phyloP scores from a whole-genome alignment of 2,888 invertebrate species.

The Bruchidius siliquastri region DNA sequence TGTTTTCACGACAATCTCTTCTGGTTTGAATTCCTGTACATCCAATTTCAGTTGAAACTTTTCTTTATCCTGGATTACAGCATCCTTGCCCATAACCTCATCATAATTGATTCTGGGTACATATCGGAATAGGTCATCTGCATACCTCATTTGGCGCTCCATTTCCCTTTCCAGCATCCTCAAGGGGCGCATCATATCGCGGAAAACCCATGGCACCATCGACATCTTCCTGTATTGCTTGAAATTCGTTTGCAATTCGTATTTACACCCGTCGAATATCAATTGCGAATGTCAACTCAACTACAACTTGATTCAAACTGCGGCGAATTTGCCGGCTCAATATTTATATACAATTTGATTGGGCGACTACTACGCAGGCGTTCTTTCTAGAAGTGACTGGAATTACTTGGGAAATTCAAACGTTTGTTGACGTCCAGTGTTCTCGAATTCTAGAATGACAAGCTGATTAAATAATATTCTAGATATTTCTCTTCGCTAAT shows the following conservation, averaged over 20 bases:
- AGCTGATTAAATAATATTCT: neutral
- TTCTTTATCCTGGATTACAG: slow-evolving; percentile 57
- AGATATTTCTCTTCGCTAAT: neutral
- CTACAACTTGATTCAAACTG: neutral
- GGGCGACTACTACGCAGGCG: neutral
- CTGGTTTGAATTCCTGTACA: slow-evolving; percentile 71
- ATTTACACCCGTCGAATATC: neutral
- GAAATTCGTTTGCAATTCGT: slow-evolving; percentile 1
- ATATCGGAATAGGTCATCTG: slow-evolving; percentile 17
- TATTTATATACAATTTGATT: slow-evolving; percentile 4
- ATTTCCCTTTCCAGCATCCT: slow-evolving; percentile 34
- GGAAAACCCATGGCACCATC: slow-evolving; percentile 27
- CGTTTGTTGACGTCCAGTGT: neutral
- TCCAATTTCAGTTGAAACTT: slow-evolving; percentile 69
- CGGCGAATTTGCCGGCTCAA: neutral
- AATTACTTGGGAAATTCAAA: neutral
- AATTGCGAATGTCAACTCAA: neutral
- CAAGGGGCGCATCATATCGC: slow-evolving; percentile 32
- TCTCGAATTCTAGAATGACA: neutral
- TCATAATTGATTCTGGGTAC: slow-evolving; percentile 33
- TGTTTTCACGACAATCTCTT: slow-evolving; percentile 73
- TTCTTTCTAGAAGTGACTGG: slow-evolving; percentile 7
- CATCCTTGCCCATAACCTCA: slow-evolving; percentile 33
- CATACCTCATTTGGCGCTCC: slow-evolving; percentile 16
- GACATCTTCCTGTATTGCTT: slow-evolving; percentile 26